These are phyloP conservation scores for Tenualosa thibaudeaui DNA, from an alignment of 2,797 vertebrate species.

Conservation along the genomic window DNA sequence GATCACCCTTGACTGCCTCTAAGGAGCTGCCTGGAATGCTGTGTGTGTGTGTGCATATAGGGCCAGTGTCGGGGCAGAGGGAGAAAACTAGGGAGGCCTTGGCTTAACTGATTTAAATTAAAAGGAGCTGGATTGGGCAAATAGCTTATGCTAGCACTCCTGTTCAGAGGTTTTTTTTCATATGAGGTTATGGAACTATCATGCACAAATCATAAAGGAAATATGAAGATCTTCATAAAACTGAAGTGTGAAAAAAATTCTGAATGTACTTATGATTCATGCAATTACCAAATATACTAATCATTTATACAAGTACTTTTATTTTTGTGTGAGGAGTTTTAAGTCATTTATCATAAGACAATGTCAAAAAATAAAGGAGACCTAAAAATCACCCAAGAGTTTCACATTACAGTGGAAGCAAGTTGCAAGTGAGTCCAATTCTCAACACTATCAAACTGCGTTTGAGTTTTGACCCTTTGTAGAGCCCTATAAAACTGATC, in stretches of 20 bases:
- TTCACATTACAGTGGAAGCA: neutral
- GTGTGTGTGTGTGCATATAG: constrained; percentile 33
- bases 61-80: constrained; percentile 21
- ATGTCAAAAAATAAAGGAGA: neutral
- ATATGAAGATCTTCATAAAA: neutral
- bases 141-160: neutral
- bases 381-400: neutral
- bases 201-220: neutral
- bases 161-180: neutral
- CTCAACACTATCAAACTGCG: neutral
- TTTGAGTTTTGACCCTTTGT: constrained; percentile 6
- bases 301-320: neutral
- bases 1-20: constrained; percentile 61
- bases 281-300: neutral
- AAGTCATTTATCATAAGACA: neutral
- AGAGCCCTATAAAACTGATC: neutral
- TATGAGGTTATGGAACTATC: neutral
- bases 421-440: neutral
- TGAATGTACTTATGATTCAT: neutral
- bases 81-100: neutral
- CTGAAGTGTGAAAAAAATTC: neutral
- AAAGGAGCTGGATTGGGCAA: neutral
- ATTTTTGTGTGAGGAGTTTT: neutral
- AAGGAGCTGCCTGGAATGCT: constrained; percentile 36
- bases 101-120: constrained; percentile 21